Evolutionary conservation across 2,113 vertebrate genomes (phyloP), one percentile per base, ranked within the genome.

Genomic region (Uropsilus gracilis): DNA sequence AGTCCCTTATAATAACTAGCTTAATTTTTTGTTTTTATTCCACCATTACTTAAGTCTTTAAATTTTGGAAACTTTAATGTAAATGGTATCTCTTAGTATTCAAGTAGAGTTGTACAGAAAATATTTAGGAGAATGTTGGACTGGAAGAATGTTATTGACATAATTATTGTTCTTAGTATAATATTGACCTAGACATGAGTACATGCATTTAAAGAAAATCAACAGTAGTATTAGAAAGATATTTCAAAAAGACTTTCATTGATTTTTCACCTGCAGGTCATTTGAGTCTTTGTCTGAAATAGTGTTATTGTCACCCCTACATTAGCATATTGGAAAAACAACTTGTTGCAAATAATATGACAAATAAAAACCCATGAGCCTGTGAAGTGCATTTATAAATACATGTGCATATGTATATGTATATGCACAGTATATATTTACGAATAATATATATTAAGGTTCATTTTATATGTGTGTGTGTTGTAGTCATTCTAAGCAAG

Each of bases 201-300:
- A 55, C 9, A 50, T 77, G 39, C 53, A 26, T 66, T 75, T 92
- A 37, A 97, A 81, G 37, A 94, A 66, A 42, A 84, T 75, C 32
- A 63, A 86, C 82, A n/a, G 13, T 42, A 85, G 2, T n/a, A 78
- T 86, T 22, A 12, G 9, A n/a, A 53, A 86, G 50, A 9, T 11
- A 48, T 75, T 90, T 94, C 2, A 30, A 89, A 89, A 78, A 59
- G 64, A 37, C 46, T 75, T 78, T 44, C 61, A 3, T 1, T 46
- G 22, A 69, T 28, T 76, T 94, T 86, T 8, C 9, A 26, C 44
- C 86, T 28, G 20, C 91, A 83, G 32, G 2, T 63, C 86, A 39
- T 55, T 71, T 90, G n/a, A 34, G 3, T 3, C 22, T 57, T 32
- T 78, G 12, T 88, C 50, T 57, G 20, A 50, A 50, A 76, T 64